Evolutionary conservation across 2,888 invertebrate genomes (phyloP), one percentile per base, ranked within the genome.

Genomic region (Osmoderma eremita): DNA sequence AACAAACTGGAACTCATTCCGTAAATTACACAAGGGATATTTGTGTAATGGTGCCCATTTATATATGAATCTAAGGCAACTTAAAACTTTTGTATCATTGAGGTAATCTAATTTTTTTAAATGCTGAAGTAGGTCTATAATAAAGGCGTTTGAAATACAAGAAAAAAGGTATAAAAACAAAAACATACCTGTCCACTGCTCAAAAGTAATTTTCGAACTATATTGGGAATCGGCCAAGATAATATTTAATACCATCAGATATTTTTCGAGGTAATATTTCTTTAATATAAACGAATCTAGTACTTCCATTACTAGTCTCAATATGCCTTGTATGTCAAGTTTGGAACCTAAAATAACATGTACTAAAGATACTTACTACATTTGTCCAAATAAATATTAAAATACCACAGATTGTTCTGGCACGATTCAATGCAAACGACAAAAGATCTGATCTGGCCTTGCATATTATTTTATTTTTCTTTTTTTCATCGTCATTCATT

Each of bases 141-240:
- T 10, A 53, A 49, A 50, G 12, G 54, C 18, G 3, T 36, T 48
- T 64, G 17, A 54, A 68, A 24, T 36, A 41, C 3, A 42, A 45
- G 6, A 22, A 36, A 41, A 41, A 41, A 22, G 5, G 13, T 50
- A 22, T 15, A 24, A 15, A 10, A 5, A 48, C 1, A 65, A 53
- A 39, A 30, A 70, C 72, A 78, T 80, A 88, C 89, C 86, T 78
- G 83, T 83, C 90, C 89, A 90, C 66, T 84, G 81, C 51, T 82
- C 76, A 36, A 82, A 80, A 49, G 83, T 78, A 53, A 90, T 85
- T 67, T 80, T 79, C 2, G 83, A 82, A 73, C 86, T 80, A 75
- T 87, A 87, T 73, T 83, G 76, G 67, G 84, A 81, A 76, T 83
- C 82, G 8, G 84, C 77, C 42, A 90, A 76, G 62, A 90, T 80